These are phyloP conservation scores for Plagodis dolabraria DNA, from an alignment of 2,888 invertebrate genomes.

Conservation along the genomic window DNA sequence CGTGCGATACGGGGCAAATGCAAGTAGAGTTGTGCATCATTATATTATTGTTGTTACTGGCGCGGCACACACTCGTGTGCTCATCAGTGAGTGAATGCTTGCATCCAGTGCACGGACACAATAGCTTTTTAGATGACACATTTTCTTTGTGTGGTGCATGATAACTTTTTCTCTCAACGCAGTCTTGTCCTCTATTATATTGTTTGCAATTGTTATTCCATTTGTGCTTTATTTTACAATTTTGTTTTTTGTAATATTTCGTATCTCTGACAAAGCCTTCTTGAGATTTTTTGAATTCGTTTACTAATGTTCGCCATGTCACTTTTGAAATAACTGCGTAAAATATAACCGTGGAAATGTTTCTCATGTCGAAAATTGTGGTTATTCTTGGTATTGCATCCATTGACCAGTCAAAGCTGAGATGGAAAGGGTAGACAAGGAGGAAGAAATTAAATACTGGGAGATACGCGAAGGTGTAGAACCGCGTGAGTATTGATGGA, in stretches of 20 bases:
- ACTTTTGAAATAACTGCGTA: conserved; percentile 85
- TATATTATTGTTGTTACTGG: conserved; percentile 89
- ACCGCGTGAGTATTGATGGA: conserved; percentile 90
- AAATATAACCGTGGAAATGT: conserved; percentile 90
- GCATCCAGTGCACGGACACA: conserved; percentile 87
- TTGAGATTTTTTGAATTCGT: conserved; percentile 69
- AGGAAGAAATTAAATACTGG: conserved; percentile 96
- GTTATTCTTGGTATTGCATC: conserved; percentile 96
- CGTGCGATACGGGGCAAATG: conserved; percentile 65
- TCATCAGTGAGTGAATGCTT: conserved; percentile 87
- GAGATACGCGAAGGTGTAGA: conserved; percentile 95
- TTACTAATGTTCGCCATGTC: conserved; percentile 66
- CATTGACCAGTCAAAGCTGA: conserved; percentile 99
- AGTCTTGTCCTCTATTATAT: conserved; percentile 70
- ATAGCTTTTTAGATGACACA: conserved; percentile 67
- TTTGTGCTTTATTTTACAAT: conserved; percentile 72
- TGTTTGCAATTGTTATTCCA: conserved; percentile 75
- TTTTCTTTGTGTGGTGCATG: conserved; percentile 70
- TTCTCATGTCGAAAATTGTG: conserved; percentile 91
- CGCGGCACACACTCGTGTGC: conserved; percentile 88
- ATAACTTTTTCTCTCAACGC: conserved; percentile 70
- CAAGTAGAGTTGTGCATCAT: conserved; percentile 81
- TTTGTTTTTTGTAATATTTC: conserved; percentile 74
- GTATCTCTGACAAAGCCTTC: conserved; percentile 61
- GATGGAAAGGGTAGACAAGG: conserved; percentile 92